Percentiles rank a stretch among this genome's conserved stretches.
Conservation (phyloP, 2,113 vertebrate genomes). For the Phyllopteryx taeniolatus region DNA sequence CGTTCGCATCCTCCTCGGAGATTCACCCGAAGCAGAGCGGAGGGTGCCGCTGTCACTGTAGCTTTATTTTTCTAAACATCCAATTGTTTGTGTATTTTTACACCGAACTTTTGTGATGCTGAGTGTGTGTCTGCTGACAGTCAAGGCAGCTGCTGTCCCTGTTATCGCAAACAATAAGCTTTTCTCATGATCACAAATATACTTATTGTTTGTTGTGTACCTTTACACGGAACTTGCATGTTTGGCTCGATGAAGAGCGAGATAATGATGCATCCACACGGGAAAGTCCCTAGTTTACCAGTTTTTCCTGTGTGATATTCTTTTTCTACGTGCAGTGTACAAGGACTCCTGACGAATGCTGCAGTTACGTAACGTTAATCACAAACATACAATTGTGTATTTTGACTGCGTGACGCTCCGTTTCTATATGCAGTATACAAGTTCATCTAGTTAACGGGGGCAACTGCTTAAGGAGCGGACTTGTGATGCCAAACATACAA, state of each 20-base stretch:
- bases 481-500: neutral
- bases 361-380: no score
- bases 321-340: no score
- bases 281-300: no score
- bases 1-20: slow-evolving; percentile 47
- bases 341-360: no score
- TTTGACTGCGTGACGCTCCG: no score
- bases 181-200: neutral
- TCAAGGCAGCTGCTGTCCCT: neutral
- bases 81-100: neutral
- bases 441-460: neutral
- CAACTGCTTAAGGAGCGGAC: neutral
- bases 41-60: slow-evolving; percentile 47
- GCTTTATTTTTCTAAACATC: neutral
- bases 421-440: no score
- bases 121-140: neutral
- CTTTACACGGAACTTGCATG: no score
- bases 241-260: no score
- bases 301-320: no score
- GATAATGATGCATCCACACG: no score
- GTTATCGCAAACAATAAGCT: neutral
- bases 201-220: neutral
- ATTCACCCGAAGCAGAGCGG: slow-evolving; percentile 52
- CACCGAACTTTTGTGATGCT: neutral
- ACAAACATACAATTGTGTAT: no score